phyloP scores from a whole-genome alignment of 2,113 vertebrate genomes.

The Willisornis vidua region DNA sequence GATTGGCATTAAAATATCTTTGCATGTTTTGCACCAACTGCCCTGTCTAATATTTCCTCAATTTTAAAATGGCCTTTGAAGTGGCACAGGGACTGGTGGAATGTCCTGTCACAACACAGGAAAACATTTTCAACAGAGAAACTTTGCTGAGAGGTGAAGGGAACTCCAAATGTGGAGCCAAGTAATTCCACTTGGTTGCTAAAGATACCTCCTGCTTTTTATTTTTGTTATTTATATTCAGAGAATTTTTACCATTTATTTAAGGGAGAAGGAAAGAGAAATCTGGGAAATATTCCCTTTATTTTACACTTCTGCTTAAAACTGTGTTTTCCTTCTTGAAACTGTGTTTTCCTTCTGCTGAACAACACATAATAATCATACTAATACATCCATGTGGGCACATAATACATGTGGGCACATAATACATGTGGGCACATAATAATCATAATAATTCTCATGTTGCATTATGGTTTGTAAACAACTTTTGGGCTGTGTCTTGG shows the following conservation, averaged over 20 bases:
- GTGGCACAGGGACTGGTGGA: background rate
- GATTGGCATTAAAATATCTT: background rate
- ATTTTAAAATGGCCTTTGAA: background rate
- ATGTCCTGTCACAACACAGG: background rate
- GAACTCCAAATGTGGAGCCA: background rate
- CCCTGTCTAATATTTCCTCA: background rate
- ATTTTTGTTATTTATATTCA: background rate
- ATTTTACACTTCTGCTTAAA: background rate
- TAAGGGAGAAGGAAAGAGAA: background rate
- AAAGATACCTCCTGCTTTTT: background rate
- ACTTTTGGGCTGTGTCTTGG: background rate
- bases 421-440: no score
- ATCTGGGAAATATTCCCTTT: background rate
- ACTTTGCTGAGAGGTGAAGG: background rate
- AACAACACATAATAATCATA: background rate
- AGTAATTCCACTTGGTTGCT: background rate
- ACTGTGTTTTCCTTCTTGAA: background rate
- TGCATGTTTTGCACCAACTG: background rate
- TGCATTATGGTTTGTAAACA: constrained; percentile 24
- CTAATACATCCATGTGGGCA: no score
- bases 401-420: no score
- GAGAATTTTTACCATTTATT: background rate
- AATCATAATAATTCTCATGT: background rate
- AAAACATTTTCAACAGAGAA: background rate
- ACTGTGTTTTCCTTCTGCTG: background rate